phyloP scores from a whole-genome alignment of 2,113 vertebrate species.

The Dromas ardeola region DNA sequence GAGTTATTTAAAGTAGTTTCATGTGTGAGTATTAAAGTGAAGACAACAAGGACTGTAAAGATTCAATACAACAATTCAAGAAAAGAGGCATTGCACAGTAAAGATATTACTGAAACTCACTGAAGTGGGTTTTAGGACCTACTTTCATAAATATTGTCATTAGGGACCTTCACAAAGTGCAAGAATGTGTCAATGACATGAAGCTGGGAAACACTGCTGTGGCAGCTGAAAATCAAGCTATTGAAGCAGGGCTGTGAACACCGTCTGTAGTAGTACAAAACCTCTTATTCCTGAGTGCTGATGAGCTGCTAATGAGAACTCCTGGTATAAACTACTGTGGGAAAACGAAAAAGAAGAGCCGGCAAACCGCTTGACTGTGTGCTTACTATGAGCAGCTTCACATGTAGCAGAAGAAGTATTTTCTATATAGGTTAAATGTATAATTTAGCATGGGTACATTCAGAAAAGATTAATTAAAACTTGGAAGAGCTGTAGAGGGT shows the following conservation, averaged over 20 bases:
- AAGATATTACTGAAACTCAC: not conserved
- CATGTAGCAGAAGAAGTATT: not conserved
- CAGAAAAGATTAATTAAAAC: not conserved
- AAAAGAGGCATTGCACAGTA: fast-evolving
- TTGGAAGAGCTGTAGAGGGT: not conserved
- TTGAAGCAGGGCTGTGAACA: not conserved
- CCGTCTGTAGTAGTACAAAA: not conserved
- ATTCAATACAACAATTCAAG: not conserved
- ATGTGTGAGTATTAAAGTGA: not conserved
- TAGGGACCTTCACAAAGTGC: not conserved
- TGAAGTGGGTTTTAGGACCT: not conserved
- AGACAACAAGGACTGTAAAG: not conserved
- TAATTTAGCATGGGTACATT: not conserved
- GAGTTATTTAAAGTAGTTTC: not conserved
- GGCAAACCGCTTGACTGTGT: not conserved
- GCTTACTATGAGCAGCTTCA: not conserved
- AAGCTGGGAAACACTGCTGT: not conserved
- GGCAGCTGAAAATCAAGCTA: not conserved
- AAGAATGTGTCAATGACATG: fast-evolving
- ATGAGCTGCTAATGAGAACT: not conserved
- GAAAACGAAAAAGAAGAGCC: not conserved
- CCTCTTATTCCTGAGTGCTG: not conserved
- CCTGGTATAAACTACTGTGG: not conserved
- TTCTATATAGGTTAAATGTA: not conserved
- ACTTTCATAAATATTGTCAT: not conserved